These are phyloP conservation scores for Venusia cambrica DNA, from an alignment of 2,888 invertebrate genomes.

Conservation along the genomic window DNA sequence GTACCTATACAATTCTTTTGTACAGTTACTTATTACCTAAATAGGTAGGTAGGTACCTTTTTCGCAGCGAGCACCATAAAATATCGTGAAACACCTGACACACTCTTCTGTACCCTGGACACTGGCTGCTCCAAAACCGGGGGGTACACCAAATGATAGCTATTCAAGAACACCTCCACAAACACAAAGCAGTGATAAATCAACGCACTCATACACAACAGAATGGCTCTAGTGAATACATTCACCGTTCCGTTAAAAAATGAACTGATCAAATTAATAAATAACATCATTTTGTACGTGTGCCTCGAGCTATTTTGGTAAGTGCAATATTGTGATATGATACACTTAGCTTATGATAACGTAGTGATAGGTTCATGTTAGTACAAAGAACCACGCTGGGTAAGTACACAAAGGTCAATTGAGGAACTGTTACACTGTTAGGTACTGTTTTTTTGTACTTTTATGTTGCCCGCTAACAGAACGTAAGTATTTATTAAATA, in stretches of 20 bases:
- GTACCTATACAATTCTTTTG: no score
- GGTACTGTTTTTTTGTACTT: no score
- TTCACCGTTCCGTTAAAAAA: conserved; percentile 53
- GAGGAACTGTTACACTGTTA: not conserved
- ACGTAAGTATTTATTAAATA: no score
- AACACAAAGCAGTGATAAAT: conserved; percentile 66
- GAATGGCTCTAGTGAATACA: conserved; percentile 49
- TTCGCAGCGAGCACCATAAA: conserved; percentile 39
- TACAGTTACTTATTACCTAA: no score
- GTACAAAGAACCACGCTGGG: conserved; percentile 4
- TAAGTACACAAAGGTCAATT: conserved; percentile 10
- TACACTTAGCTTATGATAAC: conserved; percentile 6
- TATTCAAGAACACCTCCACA: conserved; percentile 64
- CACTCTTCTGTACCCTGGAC: conserved; percentile 30
- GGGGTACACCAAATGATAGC: conserved; percentile 59
- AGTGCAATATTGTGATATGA: conserved; percentile 16
- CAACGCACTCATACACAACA: conserved; percentile 57
- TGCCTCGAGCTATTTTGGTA: conserved; percentile 19
- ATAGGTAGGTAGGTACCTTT: conserved; percentile 47
- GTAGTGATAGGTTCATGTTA: conserved; percentile 1
- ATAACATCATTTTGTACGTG: conserved; percentile 42
- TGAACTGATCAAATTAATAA: conserved; percentile 39
- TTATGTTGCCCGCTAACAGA: no score
- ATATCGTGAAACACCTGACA: conserved; percentile 30
- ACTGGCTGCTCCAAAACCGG: conserved; percentile 52